Base-by-base conservation (phyloP, 2,113 vertebrate genomes). In the Atractosteus spatula region DNA sequence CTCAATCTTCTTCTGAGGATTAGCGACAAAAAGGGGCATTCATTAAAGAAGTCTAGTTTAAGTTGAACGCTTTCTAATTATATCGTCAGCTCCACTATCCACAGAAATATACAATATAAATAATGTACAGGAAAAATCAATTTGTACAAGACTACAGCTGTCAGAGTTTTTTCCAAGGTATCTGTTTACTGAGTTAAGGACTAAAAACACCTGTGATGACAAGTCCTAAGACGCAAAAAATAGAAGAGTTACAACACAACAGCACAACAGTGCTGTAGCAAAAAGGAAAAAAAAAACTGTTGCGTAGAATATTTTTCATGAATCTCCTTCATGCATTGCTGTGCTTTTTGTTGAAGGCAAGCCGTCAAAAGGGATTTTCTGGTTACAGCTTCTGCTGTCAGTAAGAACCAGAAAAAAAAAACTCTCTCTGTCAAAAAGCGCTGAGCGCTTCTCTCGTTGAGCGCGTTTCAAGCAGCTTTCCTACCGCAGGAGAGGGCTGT, bases 401-500 rank as follows among this genome's bases (percentile, higher is more conserved):
- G 76, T 84, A 76, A 54, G 84, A 75, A 81, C 79, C 82, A 75
- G 17, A 61, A 72, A 77, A 13, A 14, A 55, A 69, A 71, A 70
- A 63, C 70, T 79, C 79, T 70, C 65, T 79, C 77, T 76, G 14
- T 55, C 80, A 73, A 69, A 66, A 45, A 47, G 12, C 45, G 82
- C 66, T 70, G 72, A 29, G 17, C 83, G 76, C 80, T 77, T 88
- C 77, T 80, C 79, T 84, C 85, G 84, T 84, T 83, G 84, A 86
- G 85, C 81, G 74, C 62, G 84, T 82, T 84, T 85, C 82, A 65
- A 56, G 11, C 54, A 84, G 74, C 77, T 83, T 81, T 75, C 86
- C 86, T 80, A 76, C 78, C 80, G 80, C 79, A 82, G 74, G 76
- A 85, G 80, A 87, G 77, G 82, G 74, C 75, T 91, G 84, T 91